These are phyloP conservation scores for Sander vitreus DNA, from an alignment of 2,113 vertebrate genomes.

Conservation along the genomic window DNA sequence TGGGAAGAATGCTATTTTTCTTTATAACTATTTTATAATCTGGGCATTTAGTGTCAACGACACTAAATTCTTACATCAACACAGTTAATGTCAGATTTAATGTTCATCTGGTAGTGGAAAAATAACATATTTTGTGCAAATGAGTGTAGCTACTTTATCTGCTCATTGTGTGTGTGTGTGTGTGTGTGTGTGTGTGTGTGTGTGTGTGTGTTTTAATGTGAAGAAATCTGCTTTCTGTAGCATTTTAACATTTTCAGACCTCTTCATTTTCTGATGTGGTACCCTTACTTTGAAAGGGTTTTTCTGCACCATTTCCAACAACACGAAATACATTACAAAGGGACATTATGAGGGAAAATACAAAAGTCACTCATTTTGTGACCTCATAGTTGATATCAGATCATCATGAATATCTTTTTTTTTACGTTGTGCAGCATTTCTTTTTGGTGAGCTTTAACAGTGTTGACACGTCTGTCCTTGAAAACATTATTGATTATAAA, in stretches of 20 bases:
- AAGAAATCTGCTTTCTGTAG: neutral
- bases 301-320: neutral
- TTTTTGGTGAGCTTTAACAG: neutral
- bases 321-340: neutral
- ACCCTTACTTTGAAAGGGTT: neutral
- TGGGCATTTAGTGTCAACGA: conserved; percentile 46
- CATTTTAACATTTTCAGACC: conserved; percentile 2
- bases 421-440: neutral
- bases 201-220: conserved; percentile 8
- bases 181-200: neutral
- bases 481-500: neutral
- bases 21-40: conserved; percentile 53
- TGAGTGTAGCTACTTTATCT: conserved; percentile 6
- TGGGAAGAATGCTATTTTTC: conserved; percentile 53
- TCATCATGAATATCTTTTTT: neutral
- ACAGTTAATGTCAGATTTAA: conserved; percentile 49
- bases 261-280: neutral
- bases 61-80: conserved; percentile 31
- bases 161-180: conserved; percentile 6
- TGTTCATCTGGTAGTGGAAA: conserved; percentile 3
- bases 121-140: conserved; percentile 20
- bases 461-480: neutral
- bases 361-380: neutral
- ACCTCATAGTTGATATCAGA: neutral
- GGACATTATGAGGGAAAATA: neutral